Evolutionary conservation across 1,140 invertebrate genomes (phyloP), one percentile per base, ranked within the genome.

Genomic region (Caenorhabditis tropicalis): DNA sequence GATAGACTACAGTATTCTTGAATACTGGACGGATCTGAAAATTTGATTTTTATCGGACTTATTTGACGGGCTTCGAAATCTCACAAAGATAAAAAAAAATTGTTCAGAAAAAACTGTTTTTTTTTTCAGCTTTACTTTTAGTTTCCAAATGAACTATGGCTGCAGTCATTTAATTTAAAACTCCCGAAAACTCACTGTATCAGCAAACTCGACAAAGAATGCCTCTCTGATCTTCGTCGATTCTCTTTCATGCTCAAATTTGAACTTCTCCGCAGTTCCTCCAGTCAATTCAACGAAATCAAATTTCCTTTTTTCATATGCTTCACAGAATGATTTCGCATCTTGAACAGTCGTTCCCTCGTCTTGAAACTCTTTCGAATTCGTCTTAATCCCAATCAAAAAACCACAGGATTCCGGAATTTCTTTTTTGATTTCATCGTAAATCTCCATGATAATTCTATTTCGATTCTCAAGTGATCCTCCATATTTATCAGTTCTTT

Each of bases 231-330:
- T 19, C 19, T 39, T 49, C 10, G 87, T 88, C 6, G 88, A 87
- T n/a, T 88, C 88, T 33, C 51, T 74, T 12, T 56, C 39, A 53
- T 89, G 82, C 7, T 2, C 39, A 36, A 88, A 85, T n/a, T 33
- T 31, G 27, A 83, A 60, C 31, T 87, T 84, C 60, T 88, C 87
- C 33, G 81, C 84, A n/a, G 79, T 88, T 21, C 87, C 88, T 51
- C 87, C 87, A 15, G 88, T 81, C 12, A 88, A 21, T 60, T 88
- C 88, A 24, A 88, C 85, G 56, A 88, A 88, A 49, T 88, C 88
- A n/a, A 89, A 89, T 6, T 83, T 84, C 16, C n/a, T 29, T 21
- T 80, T 49, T 84, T 88, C 36, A 83, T 82, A 48, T 16, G 87
- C 79, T 24, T 48, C 24, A 16, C 79, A 80, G 0, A 85, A 5